These are phyloP conservation scores for Penaeus indicus DNA, from an alignment of 1,140 invertebrate genomes.

Conservation along the genomic window DNA sequence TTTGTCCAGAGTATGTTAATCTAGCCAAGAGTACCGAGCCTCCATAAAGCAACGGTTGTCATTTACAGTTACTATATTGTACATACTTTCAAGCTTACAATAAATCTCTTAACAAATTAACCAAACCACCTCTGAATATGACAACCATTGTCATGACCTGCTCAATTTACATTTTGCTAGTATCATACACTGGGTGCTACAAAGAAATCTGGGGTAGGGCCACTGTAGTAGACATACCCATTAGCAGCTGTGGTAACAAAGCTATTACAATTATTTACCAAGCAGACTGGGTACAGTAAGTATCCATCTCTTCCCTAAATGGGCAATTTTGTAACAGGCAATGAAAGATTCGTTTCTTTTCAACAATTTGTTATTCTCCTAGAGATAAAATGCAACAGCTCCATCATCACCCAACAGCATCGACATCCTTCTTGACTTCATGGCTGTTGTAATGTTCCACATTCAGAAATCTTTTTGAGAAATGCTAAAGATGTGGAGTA, in stretches of 20 bases:
- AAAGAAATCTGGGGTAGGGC: too few relatives aligned
- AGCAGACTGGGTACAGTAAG: constrained; percentile 50
- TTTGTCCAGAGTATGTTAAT: too few relatives aligned
- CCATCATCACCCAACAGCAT: constrained; percentile 4
- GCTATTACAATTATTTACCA: constrained; percentile 62
- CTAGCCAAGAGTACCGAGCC: too few relatives aligned
- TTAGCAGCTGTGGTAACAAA: constrained; percentile 63
- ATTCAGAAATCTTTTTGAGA: background rate
- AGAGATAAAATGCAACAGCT: constrained; percentile 38
- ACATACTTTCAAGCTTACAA: too few relatives aligned
- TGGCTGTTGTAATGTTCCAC: background rate
- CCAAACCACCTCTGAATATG: too few relatives aligned
- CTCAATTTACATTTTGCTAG: too few relatives aligned
- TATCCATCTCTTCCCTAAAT: constrained; percentile 35
- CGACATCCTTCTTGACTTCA: constrained; percentile 14
- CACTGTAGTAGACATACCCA: background rate
- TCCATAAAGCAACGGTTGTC: too few relatives aligned
- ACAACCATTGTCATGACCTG: too few relatives aligned
- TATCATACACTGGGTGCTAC: too few relatives aligned
- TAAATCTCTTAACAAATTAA: too few relatives aligned
- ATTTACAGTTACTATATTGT: too few relatives aligned
- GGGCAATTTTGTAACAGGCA: constrained; percentile 38
- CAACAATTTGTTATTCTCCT: constrained; percentile 14
- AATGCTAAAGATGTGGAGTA: background rate
- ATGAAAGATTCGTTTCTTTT: background rate